These are phyloP conservation scores for Cnemophilus loriae DNA, from an alignment of 2,113 vertebrate genomes.

Conservation along the genomic window DNA sequence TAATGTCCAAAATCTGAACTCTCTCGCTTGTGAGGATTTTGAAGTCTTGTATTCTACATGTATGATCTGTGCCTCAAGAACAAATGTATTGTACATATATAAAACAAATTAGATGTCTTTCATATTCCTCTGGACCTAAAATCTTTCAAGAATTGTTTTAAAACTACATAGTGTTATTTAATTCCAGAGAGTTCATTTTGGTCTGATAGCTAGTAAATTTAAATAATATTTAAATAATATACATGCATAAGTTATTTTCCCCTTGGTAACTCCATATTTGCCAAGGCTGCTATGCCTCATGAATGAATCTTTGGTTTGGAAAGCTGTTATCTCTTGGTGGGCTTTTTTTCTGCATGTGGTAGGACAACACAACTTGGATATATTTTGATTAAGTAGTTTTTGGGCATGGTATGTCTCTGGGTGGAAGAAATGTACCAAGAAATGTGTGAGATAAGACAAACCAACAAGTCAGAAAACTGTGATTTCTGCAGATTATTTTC, in stretches of 20 bases:
- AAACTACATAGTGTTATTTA: constrained; percentile 50
- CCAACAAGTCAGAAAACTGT: background rate
- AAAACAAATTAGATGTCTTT: constrained; percentile 19
- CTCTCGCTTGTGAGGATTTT: background rate
- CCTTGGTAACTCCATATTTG: constrained; percentile 22
- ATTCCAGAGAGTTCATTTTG: constrained; percentile 26
- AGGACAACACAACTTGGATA: background rate
- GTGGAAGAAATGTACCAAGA: background rate
- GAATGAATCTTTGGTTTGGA: constrained; percentile 1
- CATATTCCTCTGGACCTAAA: constrained; percentile 24
- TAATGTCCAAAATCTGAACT: background rate
- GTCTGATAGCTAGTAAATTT: constrained; percentile 24
- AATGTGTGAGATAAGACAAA: background rate
- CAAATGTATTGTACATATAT: background rate
- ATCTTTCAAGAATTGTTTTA: constrained; percentile 49
- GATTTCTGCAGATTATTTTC: background rate
- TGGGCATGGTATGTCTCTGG: accelerated
- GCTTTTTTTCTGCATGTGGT: background rate
- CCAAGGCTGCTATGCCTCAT: background rate
- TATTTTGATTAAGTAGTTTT: background rate
- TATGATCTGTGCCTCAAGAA: background rate
- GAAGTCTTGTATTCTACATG: background rate
- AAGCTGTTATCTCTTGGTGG: background rate
- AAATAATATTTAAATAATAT: constrained; percentile 22
- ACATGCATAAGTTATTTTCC: background rate